Evolutionary conservation across 37 sponge, comb jelly and placozoan species (phyloP).

Genomic region (Cladorhizidae sp.): DNA sequence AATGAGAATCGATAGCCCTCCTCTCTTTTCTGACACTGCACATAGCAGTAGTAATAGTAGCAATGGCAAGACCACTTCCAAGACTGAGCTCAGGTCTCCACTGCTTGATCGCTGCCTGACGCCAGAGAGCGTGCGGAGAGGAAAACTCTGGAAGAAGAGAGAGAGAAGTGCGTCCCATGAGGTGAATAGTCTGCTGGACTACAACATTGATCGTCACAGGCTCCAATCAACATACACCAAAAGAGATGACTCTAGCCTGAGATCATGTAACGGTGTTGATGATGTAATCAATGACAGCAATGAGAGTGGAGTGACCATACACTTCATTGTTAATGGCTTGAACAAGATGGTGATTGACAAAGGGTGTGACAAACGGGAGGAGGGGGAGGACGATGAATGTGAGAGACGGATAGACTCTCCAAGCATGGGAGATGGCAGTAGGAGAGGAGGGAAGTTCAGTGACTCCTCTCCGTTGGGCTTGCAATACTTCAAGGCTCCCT

Average conservation of each 20-base stretch:
- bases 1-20: constrained; percentile 23
- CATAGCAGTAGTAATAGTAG: background rate
- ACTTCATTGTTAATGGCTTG: too few relatives aligned
- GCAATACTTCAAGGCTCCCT: too few relatives aligned
- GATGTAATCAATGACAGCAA: background rate
- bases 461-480: too few relatives aligned
- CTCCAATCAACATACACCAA: too few relatives aligned
- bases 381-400: background rate
- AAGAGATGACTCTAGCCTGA: background rate
- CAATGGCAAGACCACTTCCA: background rate
- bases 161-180: constrained; percentile 55
- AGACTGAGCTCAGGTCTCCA: background rate
- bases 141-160: constrained; percentile 35
- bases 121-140: background rate
- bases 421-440: too few relatives aligned
- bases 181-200: constrained; percentile 1
- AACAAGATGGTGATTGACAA: background rate
- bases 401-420: background rate
- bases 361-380: background rate
- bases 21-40: background rate
- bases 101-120: background rate
- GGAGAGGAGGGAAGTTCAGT: too few relatives aligned
- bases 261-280: background rate
- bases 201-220: too few relatives aligned
- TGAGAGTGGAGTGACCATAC: background rate